Evolutionary conservation across 2,113 vertebrate species (phyloP).

Genomic region (Xiphophorus hellerii): DNA sequence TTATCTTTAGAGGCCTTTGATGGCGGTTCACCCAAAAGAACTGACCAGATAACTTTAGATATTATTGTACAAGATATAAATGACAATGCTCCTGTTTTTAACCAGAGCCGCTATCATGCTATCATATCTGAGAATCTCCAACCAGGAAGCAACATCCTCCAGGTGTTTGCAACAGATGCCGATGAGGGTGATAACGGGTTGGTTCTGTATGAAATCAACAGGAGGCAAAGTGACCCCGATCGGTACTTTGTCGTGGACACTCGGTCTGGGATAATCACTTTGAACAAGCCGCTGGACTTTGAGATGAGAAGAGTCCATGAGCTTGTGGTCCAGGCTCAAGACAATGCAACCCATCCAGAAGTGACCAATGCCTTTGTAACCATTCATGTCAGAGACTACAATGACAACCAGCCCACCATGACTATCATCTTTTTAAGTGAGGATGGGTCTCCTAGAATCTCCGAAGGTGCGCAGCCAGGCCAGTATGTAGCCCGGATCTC

Average conservation of each 20-base stretch:
- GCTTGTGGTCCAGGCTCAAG: slow-evolving; percentile 93
- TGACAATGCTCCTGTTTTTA: slow-evolving; percentile 95
- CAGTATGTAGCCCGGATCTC: slow-evolving; percentile 98
- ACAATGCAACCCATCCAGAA: slow-evolving; percentile 92
- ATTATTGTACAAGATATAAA: slow-evolving; percentile 93
- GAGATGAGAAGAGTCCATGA: slow-evolving; percentile 94
- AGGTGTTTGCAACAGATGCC: slow-evolving; percentile 91
- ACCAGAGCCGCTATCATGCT: slow-evolving; percentile 96
- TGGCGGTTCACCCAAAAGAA: slow-evolving; percentile 89
- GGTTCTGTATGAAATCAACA: slow-evolving; percentile 94
- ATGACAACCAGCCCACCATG: slow-evolving; percentile 99
- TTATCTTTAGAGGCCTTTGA: slow-evolving; percentile 93
- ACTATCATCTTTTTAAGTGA: slow-evolving; percentile 99
- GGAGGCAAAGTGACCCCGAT: slow-evolving; percentile 93
- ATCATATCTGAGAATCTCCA: slow-evolving; percentile 94
- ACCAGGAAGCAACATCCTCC: slow-evolving; percentile 91
- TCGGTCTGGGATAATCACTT: slow-evolving; percentile 87
- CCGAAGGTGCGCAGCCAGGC: slow-evolving; percentile 93
- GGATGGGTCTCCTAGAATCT: slow-evolving; percentile 93
- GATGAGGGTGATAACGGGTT: slow-evolving; percentile 94
- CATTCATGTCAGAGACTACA: slow-evolving; percentile 95
- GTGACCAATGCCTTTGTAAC: slow-evolving; percentile 96
- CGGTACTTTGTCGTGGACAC: slow-evolving; percentile 91
- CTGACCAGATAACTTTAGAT: slow-evolving; percentile 88
- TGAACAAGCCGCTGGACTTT: slow-evolving; percentile 93